Evolutionary conservation across 2,113 vertebrate genomes (phyloP), one percentile per base, ranked within the genome.

Genomic region (Oreochromis aureus): DNA sequence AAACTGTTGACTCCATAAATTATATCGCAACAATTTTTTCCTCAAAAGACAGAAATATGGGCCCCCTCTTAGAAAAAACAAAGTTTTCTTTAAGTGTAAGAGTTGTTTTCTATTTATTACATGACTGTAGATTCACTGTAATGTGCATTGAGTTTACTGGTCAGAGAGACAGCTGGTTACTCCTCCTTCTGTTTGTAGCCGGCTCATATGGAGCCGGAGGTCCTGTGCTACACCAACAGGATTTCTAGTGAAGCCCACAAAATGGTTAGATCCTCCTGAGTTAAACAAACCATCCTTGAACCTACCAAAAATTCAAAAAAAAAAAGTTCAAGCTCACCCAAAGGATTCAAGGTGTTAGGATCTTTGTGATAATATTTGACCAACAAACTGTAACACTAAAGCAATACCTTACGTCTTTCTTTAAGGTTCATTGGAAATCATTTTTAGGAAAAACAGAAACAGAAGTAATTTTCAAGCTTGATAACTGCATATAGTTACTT

Each of bases 191-290:
- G 24, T 87, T 66, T 86, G 13, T 89, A 99, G 99, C 93, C 98
- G 97, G 46, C 96, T 0, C 97, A 99, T 93, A 98, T 99, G 98
- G 97, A 99, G 94, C 93, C 99, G 94, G 98, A 99, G 95, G 97
- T 99, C 81, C 90, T 99, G 88, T 97, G 98, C 73, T 99, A 99
- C 94, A 98, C 98, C 88, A 99, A 98, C 94, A 96, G 96, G 91
- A 96, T 99, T 93, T 99, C 98, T 96, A 99, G 98, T 9, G 97
- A 98, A 91, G 98, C 99, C 82, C 98, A 98, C 94, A 97, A 97
- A 95, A 97, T 98, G 98, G 97, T 99, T 94, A 97, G 81, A 66
- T 36, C 24, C 30, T 83, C 15, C 11, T 82, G 6, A 10, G 73
- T 22, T 9, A 15, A 12, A 80, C 16, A 13, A 12, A 79, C 18